Evolutionary conservation across 2,113 vertebrate genomes (phyloP), one percentile per base, ranked within the genome.

Genomic region (Morone chrysops): DNA sequence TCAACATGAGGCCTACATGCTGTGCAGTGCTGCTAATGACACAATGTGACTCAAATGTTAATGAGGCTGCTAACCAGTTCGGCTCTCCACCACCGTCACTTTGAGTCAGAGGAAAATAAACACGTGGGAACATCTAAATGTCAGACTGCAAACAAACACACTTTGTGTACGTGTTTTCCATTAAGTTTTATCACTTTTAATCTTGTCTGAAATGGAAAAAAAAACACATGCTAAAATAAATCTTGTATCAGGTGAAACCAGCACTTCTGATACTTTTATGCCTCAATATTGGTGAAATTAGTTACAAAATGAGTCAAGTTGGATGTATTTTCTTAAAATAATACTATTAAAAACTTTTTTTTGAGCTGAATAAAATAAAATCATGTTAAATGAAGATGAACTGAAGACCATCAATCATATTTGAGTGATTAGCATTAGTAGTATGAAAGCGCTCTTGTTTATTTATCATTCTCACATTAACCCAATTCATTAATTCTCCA

Each of bases 31-130:
- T 87, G 88, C 62, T 90, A 83, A 90, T 94, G 92, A 95, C 85
- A 70, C 78, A 78, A 87, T 88, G 79, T 95, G 95, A 96, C 95
- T 95, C 92, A 95, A 95, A 96, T 95, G 94, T 95, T 95, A 96
- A 95, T 88, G 90, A 91, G 83, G 79, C 75, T n/a, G 48, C 11
- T 38, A n/a, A 60, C 75, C 68, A 20, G 6, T 48, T 54, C 41
- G 63, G 51, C 82, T 68, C 74, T 40, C 40, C 63, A 16, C 48
- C 85, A 69, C 62, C 47, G 68, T 80, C 81, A 75, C 86, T 77
- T 66, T 81, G 77, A 89, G 74, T 82, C 75, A 78, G 36, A 45
- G 67, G 38, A 59, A 50, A 68, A 57, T 80, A 70, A 88, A 50
- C 45, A 75, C 31, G 6, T n/a, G 41, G 20, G 61, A 83, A 25